phyloP scores from a whole-genome alignment of 2,113 vertebrate species.

The Cnemophilus loriae region DNA sequence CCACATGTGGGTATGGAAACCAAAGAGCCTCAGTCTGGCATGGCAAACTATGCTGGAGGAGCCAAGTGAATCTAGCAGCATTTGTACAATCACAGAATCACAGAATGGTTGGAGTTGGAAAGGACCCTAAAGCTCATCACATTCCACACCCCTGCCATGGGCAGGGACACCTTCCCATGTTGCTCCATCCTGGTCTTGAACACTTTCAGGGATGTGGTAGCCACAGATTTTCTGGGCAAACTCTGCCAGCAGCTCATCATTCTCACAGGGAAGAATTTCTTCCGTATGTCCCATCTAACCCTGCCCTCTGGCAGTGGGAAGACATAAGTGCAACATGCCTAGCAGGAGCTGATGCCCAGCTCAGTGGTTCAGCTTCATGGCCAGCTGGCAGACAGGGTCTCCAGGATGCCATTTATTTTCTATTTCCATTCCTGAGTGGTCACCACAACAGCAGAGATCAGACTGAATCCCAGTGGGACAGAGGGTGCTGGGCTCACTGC shows the following conservation, averaged over 20 bases:
- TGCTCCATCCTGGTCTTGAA: not conserved
- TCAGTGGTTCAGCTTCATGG: not conserved
- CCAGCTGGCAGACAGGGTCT: not conserved
- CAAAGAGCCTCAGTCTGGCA: not conserved
- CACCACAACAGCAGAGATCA: not conserved
- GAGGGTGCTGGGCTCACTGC: rapidly evolving
- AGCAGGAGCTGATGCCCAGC: not conserved
- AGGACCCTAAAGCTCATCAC: not conserved
- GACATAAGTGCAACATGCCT: not conserved
- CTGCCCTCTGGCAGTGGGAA: not conserved
- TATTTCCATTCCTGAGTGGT: not conserved
- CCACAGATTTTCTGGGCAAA: not conserved
- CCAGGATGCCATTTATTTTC: not conserved
- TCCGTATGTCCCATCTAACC: not conserved
- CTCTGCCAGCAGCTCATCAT: not conserved
- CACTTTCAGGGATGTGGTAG: not conserved
- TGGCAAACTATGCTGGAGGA: not conserved
- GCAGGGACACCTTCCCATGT: not conserved
- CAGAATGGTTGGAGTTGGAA: not conserved
- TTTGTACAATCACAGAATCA: not conserved
- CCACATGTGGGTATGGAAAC: not conserved
- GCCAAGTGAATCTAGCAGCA: not conserved
- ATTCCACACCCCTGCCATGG: not conserved
- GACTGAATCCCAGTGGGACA: not conserved
- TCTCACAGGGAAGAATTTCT: not conserved